Base-by-base conservation (phyloP, 1,140 invertebrate genomes). In the Colletes gigas region DNA sequence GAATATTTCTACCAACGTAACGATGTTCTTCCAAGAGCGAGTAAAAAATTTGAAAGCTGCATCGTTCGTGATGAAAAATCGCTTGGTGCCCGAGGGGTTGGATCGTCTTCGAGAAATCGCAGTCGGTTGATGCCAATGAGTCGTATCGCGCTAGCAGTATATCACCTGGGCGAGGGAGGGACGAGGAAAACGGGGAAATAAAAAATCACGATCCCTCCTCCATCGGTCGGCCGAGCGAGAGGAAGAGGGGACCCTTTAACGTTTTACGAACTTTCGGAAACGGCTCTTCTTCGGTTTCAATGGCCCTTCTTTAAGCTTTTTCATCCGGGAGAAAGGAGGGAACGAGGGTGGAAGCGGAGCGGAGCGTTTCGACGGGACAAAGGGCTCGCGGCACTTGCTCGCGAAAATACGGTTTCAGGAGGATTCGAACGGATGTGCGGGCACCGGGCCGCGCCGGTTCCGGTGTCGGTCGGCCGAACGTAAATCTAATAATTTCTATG, bases 241-340 rank as follows among this genome's bases (percentile, higher is more conserved):
- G 41, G 12, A 50, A 39, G 57, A 52, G 67, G 60, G 67, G 60
- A 70, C 15, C 68, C 70, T 21, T 54, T 57, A 73, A 79, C 77
- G 59, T 79, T 79, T 79, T 73, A 79, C 77, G 50, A 79, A 79
- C 77, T 79, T 79, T 73, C 41, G 69, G 77, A 73, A 79, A 79
- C 77, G 70, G 77, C 70, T 79, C 77, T 79, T 79, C 77, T 73
- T 79, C 70, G 77, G 77, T 79, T 72, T 79, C 69, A 79, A 79
- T 79, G 77, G 77, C 15, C 68, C 69, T 65, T 39, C 63, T 41
- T 67, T 21, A 44, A 68, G 19, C 47, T 55, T 68, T 63, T 72
- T 72, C 57, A 78, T 30, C 30, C n/a, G 19, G 30, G 39, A 52
- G 47, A 63, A 65, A 72, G 15, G 69, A 62, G 21, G 47, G 50